Evolutionary conservation across 2,113 vertebrate species (phyloP).

Genomic region (Xenopus tropicalis): DNA sequence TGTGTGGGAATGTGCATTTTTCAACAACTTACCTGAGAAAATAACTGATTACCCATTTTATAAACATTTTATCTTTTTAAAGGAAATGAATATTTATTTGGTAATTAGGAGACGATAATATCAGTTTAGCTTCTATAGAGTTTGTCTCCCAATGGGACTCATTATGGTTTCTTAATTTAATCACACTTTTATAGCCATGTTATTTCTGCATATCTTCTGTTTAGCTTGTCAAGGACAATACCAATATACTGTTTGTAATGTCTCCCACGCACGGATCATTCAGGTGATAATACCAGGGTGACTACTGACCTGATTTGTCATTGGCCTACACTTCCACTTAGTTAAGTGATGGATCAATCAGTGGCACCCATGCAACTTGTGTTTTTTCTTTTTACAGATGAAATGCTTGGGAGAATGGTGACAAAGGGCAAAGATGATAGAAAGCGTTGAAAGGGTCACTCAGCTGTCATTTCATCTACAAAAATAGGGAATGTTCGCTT

Average conservation of each 20-base stretch:
- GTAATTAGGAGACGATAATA: background rate
- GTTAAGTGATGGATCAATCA: no score
- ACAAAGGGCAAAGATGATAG: no score
- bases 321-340: no score
- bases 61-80: background rate
- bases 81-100: background rate
- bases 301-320: no score
- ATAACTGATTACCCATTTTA: constrained; percentile 1
- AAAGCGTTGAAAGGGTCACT: no score
- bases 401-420: no score
- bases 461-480: no score
- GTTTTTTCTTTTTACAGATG: no score
- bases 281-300: no score
- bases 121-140: background rate
- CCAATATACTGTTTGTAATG: background rate
- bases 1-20: background rate
- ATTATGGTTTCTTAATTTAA: background rate
- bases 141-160: background rate
- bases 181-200: background rate
- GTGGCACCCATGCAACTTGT: no score
- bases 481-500: no score
- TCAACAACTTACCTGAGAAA: background rate
- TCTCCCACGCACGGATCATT: no score
- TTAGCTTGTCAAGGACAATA: background rate
- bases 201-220: background rate